Conservation (phyloP, 2,113 vertebrate genomes). For the Oophaga pumilio region DNA sequence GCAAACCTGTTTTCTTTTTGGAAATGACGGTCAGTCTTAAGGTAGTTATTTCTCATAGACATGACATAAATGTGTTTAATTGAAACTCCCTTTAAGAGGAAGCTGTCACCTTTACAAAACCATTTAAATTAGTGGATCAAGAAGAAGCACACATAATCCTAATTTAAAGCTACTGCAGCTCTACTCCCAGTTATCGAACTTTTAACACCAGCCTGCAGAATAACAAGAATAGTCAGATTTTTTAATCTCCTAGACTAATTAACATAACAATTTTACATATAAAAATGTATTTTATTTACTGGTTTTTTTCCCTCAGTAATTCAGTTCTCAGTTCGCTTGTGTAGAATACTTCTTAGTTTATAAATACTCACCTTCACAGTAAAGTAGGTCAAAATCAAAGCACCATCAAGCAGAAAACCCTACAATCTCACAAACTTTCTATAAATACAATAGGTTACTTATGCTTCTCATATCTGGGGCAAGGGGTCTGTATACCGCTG, state of each 20-base stretch:
- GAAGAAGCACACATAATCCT: no score
- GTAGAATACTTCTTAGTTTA: not conserved
- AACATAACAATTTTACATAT: not conserved
- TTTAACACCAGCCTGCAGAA: not conserved
- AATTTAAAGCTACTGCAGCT: no score
- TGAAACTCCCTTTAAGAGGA: no score
- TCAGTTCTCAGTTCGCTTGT: not conserved
- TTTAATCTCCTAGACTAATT: not conserved
- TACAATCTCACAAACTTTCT: not conserved
- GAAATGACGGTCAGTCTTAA: no score
- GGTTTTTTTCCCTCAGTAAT: not conserved
- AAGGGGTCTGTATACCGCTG: not conserved
- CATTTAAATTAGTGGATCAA: no score
- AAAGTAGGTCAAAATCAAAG: not conserved
- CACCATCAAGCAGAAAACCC: not conserved
- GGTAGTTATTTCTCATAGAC: no score
- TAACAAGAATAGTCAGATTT: not conserved
- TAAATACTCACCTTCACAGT: not conserved
- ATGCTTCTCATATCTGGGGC: not conserved
- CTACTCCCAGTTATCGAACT: no score
- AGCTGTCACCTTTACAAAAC: no score
- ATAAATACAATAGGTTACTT: not conserved
- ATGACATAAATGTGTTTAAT: no score
- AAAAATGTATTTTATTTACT: not conserved
- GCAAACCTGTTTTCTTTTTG: no score